These are phyloP conservation scores for Hololepta plana DNA, from an alignment of 2,888 invertebrate species.

Conservation along the genomic window DNA sequence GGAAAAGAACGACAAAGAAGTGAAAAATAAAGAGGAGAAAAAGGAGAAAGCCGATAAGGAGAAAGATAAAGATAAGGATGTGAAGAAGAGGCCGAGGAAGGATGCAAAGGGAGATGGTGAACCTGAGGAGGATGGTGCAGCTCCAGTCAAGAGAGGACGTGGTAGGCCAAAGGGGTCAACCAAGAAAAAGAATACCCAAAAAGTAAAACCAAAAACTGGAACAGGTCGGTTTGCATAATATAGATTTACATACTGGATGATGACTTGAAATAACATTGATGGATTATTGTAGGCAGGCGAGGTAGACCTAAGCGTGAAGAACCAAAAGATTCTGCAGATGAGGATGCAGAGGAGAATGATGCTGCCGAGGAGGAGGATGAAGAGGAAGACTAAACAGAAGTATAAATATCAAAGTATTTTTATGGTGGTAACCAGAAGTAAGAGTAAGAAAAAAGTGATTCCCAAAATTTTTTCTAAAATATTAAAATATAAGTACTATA, in stretches of 20 bases:
- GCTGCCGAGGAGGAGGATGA: constrained; percentile 20
- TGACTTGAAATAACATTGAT: constrained; percentile 1
- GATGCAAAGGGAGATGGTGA: constrained; percentile 12
- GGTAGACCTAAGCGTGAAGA: constrained; percentile 29
- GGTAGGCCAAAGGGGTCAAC: constrained; percentile 35
- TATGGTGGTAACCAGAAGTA: no score
- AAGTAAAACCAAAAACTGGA: constrained; percentile 20
- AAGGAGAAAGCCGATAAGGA: constrained; percentile 13
- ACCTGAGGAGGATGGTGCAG: constrained; percentile 17
- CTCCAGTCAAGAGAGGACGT: constrained; percentile 32
- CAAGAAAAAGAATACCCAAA: constrained; percentile 28
- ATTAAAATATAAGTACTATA: no score
- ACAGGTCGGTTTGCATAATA: constrained; percentile 7
- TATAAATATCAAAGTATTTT: no score
- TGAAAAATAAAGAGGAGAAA: constrained; percentile 13
- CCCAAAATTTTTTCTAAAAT: no score
- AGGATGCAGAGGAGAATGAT: constrained; percentile 25
- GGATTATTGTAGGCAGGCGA: constrained; percentile 19
- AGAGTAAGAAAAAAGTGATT: no score
- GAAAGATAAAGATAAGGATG: no score
- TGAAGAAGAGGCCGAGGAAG: constrained; percentile 16
- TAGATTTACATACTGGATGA: constrained; percentile 1
- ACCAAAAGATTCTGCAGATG: constrained; percentile 21
- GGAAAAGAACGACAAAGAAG: constrained; percentile 10
- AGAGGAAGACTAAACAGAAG: constrained; percentile 11